These are phyloP conservation scores for Osmoderma eremita DNA, from an alignment of 2,888 invertebrate genomes.

Conservation along the genomic window DNA sequence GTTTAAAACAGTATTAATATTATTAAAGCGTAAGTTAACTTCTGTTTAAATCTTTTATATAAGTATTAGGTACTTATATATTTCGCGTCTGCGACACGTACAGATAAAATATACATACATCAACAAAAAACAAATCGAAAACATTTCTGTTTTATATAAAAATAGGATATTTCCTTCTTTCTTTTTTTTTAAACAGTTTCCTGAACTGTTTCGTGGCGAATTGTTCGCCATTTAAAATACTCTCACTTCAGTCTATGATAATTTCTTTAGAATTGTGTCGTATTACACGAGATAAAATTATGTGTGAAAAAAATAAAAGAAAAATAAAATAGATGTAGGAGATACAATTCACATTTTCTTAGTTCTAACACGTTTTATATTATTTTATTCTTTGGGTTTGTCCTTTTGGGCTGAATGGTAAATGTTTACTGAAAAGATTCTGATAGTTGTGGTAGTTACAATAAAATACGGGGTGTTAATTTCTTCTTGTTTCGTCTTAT, in stretches of 20 bases:
- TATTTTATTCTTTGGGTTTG: constrained; percentile 7
- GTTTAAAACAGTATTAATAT: constrained; percentile 53
- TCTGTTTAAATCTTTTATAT: constrained; percentile 51
- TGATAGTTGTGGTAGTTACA: background rate
- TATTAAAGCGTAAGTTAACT: constrained; percentile 62
- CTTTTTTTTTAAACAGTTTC: constrained; percentile 28
- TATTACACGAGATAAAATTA: constrained; percentile 36
- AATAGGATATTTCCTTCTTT: constrained; percentile 55
- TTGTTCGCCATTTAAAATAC: constrained; percentile 42
- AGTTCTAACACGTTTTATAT: constrained; percentile 34
- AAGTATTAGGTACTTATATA: constrained; percentile 45
- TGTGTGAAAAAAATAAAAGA: constrained; percentile 17
- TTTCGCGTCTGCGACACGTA: constrained; percentile 54
- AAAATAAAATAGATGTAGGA: constrained; percentile 25
- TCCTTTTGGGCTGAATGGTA: constrained; percentile 6
- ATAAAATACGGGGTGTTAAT: no score
- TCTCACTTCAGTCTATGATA: constrained; percentile 51
- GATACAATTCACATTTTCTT: constrained; percentile 32
- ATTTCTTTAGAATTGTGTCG: constrained; percentile 51
- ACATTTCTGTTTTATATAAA: constrained; percentile 57
- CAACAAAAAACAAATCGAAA: constrained; percentile 55
- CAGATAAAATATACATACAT: constrained; percentile 59
- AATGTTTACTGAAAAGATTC: background rate
- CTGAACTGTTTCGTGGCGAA: constrained; percentile 22
- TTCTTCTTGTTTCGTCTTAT: constrained; percentile 1